Base-by-base conservation (phyloP, 2,888 invertebrate genomes). In the Epirrhoe alternata region DNA sequence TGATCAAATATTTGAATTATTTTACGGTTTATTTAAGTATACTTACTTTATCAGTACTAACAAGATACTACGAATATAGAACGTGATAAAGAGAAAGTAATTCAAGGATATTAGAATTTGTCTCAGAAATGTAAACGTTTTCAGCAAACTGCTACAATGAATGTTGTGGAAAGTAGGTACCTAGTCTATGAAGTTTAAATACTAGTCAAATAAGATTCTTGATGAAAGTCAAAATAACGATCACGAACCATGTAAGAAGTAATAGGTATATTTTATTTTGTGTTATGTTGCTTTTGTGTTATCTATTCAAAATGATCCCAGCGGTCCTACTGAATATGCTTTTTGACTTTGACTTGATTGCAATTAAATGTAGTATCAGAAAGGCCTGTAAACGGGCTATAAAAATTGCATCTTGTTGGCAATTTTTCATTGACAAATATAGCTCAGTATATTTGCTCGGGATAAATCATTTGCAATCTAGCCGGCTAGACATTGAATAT, bases 71-170 rank as follows among this genome's bases (percentile, higher is more conserved):
- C 24, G 33, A 63, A 68, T 64, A 51, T 61, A 55, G 53, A 38
- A 47, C 30, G 47, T 47, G 72, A 69, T 68, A 64, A 61, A 47
- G 30, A 72, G 68, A 73, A 73, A 72, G 70, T 69, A 65, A 69
- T 45, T 52, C 66, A 69, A 69, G 71, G 65, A 57, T 51, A 33
- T 54, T 58, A 55, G 5, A 50, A 33, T 60, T 51, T 45, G 12
- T 31, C 24, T 47, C 16, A 47, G 6, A n/a, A 55, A 54, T 30
- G 24, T 24, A 30, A 4, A 24, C 3, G 1, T 30, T 50, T 17
- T 42, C 10, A 42, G 38, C 4, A 42, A 12, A 5, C 12, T 2
- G 4, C 12, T 12, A 12, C 10, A 42, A 42, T 42, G 12, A 42
- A 12, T 42, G 38, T 42, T 10, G 5, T 42, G 38, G 38, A 42